Evolutionary conservation across 1,140 invertebrate genomes (phyloP), one percentile per base, ranked within the genome.

Genomic region (Epicauta chinensis): DNA sequence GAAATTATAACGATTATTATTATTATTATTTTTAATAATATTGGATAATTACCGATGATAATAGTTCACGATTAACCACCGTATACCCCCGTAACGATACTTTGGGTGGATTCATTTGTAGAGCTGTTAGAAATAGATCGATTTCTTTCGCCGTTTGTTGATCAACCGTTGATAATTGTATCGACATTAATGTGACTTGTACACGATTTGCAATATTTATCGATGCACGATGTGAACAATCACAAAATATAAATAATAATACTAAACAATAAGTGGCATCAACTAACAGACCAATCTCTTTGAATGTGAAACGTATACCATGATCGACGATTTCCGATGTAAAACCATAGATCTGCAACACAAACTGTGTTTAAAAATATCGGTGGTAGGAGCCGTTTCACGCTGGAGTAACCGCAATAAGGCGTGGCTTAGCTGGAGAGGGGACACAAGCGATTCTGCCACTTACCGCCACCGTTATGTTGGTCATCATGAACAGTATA

Each of bases 21-120:
- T 43, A 43, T 9, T 10, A 35, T 32, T 9, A 17, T 11, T 31
- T 34, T 40, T 32, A 32, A 15, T 32, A 13, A 37, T 36, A 58
- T 0, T 58, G 23, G 7, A 0, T 23, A 23, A 23, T 68, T 61
- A 80, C 78, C 40, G 78, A 77, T 29, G 78, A 76, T 4, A 81
- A 61, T 5, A 80, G 63, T 60, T 80, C 77, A 44, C 78, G 72
- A 60, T 79, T 80, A 13, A 81, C 77, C 39, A 78, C 63, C 2
- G 76, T 75, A 59, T 80, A 81, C 14, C 79, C 79, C 56, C 77
- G 75, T 11, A 81, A 61, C 16, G 76, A 79, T 10, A 81, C 78
- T 13, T 78, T 76, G 2, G 79, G 78, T 13, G 79, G 78, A 64
- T 81, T 81, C 76, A 80, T 78, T 61, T 79, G 75, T 29, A 81